Percentiles rank a stretch among this genome's conserved stretches.
Evolutionary conservation across 2,797 vertebrate species (phyloP).

Genomic region (Synaphobranchus kaupii): DNA sequence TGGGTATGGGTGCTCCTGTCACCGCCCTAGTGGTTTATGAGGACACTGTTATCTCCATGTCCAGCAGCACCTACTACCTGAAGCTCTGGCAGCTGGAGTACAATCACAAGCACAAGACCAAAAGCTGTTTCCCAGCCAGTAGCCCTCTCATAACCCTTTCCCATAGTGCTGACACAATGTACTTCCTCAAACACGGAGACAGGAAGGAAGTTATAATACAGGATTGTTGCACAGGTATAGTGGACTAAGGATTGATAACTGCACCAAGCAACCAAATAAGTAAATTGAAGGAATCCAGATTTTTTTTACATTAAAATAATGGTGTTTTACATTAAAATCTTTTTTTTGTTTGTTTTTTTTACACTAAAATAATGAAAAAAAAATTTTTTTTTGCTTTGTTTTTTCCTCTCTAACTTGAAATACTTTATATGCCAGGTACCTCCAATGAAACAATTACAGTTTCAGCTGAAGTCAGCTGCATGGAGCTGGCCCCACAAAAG

Average conservation of each 20-base stretch:
- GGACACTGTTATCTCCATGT: conserved; percentile 70
- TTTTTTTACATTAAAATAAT: background rate
- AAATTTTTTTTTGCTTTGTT: background rate
- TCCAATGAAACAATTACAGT: conserved; percentile 55
- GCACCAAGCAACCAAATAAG: background rate
- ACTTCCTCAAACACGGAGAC: conserved; percentile 69
- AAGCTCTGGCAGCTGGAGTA: conserved; percentile 76
- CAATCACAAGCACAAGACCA: conserved; percentile 50
- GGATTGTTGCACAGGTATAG: conserved; percentile 72
- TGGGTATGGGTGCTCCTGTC: conserved; percentile 66
- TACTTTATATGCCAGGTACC: conserved; percentile 60
- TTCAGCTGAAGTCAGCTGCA: conserved; percentile 69
- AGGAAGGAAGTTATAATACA: conserved; percentile 74
- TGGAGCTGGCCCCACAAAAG: conserved; percentile 72
- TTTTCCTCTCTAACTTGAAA: background rate
- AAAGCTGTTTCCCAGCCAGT: conserved; percentile 63
- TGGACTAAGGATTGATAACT: background rate
- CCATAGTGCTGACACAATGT: conserved; percentile 62
- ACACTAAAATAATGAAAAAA: background rate
- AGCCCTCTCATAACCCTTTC: conserved; percentile 63
- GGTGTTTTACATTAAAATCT: background rate
- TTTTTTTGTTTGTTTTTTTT: background rate
- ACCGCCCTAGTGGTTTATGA: conserved; percentile 57
- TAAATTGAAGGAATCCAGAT: background rate
- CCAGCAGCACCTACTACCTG: conserved; percentile 53